Base-by-base conservation (phyloP, 2,888 invertebrate species). In the Cantharis lateralis region DNA sequence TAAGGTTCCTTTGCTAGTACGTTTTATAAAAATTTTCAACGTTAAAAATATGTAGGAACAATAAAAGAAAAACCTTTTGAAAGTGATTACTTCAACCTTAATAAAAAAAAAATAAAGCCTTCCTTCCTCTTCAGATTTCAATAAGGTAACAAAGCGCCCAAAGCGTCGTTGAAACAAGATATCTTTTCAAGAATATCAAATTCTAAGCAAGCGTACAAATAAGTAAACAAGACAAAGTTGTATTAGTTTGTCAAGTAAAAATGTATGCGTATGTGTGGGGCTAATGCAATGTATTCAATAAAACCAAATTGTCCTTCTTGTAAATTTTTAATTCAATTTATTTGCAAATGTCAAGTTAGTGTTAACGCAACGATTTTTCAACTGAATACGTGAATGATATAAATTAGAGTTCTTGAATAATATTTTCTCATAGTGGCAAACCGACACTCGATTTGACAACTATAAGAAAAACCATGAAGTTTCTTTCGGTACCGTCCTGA, bases 101-200 rank as follows among this genome's bases (percentile, higher is more conserved):
- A 18, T 28, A 72, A 72, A 72, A 64, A 18, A 28, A 72, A 72
- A 72, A 72, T 26, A 66, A 66, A 66, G 24, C 64, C 64, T 66
- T 48, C 76, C 32, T 18, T 72, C 69, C 69, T 68, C 74, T 73
- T 77, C 70, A 74, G 74, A 70, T 77, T 77, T 77, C 74, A 77
- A 77, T 74, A 77, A 74, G 62, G 69, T 73, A 74, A 73, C 74
- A 73, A 28, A 74, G 70, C 69, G 69, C 73, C 78, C 72, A 75
- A 78, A 80, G 77, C 71, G 77, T 71, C 72, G 74, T 66, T 76
- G 80, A 78, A 78, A 78, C 71, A 73, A 48, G 75, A 80, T 80
- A 80, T 73, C 75, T 77, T 80, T 77, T 80, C 80, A 78, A 74
- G 74, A 70, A 71, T 80, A 78, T 80, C 73, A 68, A 72, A 68